Evolutionary conservation across 2,888 invertebrate genomes (phyloP).

Genomic region (Thysanoteuthis rhombus): DNA sequence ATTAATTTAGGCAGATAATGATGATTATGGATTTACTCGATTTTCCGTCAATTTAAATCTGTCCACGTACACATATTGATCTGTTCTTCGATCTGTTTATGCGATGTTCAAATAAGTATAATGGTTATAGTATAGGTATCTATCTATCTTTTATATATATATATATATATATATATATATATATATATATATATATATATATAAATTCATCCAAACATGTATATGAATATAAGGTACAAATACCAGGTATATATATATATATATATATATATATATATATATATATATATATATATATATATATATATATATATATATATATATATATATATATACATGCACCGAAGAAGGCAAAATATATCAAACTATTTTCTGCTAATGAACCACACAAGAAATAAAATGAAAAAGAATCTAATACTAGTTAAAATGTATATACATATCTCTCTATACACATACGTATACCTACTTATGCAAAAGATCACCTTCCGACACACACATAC

Average conservation of each 20-base stretch:
- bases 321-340: not conserved
- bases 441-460: not conserved
- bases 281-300: not conserved
- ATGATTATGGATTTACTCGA: not conserved
- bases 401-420: too few relatives aligned
- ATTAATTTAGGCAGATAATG: not conserved
- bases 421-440: too few relatives aligned
- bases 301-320: not conserved
- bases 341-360: not conserved
- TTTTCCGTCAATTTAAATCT: not conserved
- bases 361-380: not conserved
- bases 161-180: too few relatives aligned
- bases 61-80: not conserved
- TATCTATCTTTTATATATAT: too few relatives aligned
- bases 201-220: too few relatives aligned
- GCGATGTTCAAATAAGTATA: not conserved
- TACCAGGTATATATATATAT: not conserved
- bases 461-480: not conserved
- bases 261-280: not conserved
- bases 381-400: too few relatives aligned
- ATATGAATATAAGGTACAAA: too few relatives aligned
- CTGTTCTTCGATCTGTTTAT: not conserved
- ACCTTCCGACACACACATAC: not conserved
- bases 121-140: too few relatives aligned
- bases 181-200: not conserved